Evolutionary conservation across 2,888 invertebrate genomes (phyloP).

Genomic region (Cheilosia urbana): DNA sequence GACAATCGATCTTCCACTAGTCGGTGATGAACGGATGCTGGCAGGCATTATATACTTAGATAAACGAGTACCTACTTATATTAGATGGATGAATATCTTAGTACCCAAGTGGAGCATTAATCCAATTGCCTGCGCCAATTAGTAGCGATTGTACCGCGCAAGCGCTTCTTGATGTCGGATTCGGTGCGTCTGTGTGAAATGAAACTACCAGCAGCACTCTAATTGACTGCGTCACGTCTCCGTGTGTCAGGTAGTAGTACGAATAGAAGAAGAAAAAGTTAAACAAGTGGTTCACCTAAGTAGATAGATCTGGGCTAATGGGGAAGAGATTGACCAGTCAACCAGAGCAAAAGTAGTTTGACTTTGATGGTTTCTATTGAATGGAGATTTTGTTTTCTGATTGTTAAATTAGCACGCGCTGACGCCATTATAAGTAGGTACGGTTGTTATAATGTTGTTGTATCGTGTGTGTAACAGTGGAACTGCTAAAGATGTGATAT

Average conservation of each 20-base stretch:
- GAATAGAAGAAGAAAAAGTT: neutral
- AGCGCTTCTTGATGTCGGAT: neutral
- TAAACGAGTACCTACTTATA: no score
- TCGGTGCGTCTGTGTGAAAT: neutral
- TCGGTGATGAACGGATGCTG: no score
- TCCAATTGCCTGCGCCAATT: neutral
- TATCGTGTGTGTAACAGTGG: no score
- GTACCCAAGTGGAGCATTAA: neutral
- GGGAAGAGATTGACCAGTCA: slow-evolving; percentile 15
- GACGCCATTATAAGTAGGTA: no score
- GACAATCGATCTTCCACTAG: no score
- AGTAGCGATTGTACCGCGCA: neutral
- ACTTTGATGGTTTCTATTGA: neutral
- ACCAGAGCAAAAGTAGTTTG: neutral
- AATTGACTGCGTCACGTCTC: neutral
- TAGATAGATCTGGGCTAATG: slow-evolving; percentile 3
- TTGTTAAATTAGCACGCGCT: no score
- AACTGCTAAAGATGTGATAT: no score
- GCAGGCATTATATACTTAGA: neutral
- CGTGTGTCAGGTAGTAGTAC: neutral
- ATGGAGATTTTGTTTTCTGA: no score
- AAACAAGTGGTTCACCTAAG: neutral
- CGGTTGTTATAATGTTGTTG: no score
- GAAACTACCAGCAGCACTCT: neutral
- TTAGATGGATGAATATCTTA: neutral